phyloP scores from a whole-genome alignment of 1,140 invertebrate genomes.

The Eumeta japonica region DNA sequence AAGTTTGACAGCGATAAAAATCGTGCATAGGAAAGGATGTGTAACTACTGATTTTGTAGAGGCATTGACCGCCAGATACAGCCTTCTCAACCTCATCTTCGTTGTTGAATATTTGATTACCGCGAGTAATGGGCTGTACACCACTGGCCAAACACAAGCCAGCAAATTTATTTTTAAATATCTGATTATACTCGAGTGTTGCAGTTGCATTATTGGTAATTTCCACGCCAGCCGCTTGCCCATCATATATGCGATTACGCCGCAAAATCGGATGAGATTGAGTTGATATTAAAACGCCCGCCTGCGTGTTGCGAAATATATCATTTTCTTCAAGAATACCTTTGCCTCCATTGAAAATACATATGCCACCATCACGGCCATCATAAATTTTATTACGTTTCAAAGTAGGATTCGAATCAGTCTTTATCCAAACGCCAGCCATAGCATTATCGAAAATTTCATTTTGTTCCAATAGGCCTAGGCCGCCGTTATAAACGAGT shows the following conservation, averaged over 20 bases:
- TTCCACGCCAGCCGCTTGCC: conserved; percentile 94
- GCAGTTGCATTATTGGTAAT: conserved; percentile 98
- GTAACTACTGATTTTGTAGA: too few relatives aligned
- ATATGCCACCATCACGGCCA: conserved; percentile 96
- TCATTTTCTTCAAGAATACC: conserved; percentile 95
- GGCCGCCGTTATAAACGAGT: conserved; percentile 95
- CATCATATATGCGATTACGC: conserved; percentile 96
- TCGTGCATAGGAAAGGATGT: too few relatives aligned
- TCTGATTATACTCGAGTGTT: conserved; percentile 93
- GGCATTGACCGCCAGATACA: too few relatives aligned
- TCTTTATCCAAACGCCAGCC: conserved; percentile 99
- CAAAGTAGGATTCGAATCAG: conserved; percentile 92
- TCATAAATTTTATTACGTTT: conserved; percentile 98
- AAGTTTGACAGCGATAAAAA: too few relatives aligned
- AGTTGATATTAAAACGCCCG: conserved; percentile 96
- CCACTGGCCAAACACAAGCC: too few relatives aligned
- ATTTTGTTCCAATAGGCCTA: conserved; percentile 93
- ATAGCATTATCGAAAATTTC: conserved; percentile 99
- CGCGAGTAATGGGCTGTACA: too few relatives aligned
- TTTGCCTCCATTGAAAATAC: conserved; percentile 98
- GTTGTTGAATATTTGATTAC: too few relatives aligned
- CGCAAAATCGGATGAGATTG: conserved; percentile 93
- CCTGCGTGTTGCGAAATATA: conserved; percentile 97
- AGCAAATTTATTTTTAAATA: conserved; percentile 98
- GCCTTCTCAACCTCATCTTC: too few relatives aligned